These are phyloP conservation scores for Hirtodrosophila trivittata DNA, from an alignment of 2,888 invertebrate genomes.

Conservation along the genomic window DNA sequence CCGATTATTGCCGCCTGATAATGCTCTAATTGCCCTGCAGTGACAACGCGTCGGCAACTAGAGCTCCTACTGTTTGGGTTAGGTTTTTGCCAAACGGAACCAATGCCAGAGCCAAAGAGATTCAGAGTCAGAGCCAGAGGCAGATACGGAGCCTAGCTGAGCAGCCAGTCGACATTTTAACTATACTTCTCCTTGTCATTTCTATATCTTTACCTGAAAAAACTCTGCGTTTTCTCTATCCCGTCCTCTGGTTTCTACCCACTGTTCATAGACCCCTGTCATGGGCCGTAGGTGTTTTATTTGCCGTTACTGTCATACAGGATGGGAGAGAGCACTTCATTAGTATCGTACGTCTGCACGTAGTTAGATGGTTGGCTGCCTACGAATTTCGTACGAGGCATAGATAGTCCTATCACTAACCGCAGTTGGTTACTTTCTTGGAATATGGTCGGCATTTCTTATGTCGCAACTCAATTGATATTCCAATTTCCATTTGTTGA, in stretches of 20 bases:
- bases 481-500: conserved; percentile 36
- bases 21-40: conserved; percentile 76
- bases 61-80: conserved; percentile 75
- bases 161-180: conserved; percentile 9
- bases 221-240: conserved; percentile 38
- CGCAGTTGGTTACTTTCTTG: conserved; percentile 74
- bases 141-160: conserved; percentile 3
- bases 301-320: conserved; percentile 41
- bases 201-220: conserved; percentile 17
- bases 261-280: conserved; percentile 8
- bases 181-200: no score
- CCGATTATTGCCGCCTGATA: conserved; percentile 79
- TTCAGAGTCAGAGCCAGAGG: neutral
- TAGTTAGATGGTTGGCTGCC: conserved; percentile 25
- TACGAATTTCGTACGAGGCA: conserved; percentile 2
- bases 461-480: conserved; percentile 53
- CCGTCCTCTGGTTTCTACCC: neutral
- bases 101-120: neutral
- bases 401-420: conserved; percentile 55
- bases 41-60: conserved; percentile 46
- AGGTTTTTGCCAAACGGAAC: conserved; percentile 7
- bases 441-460: conserved; percentile 55
- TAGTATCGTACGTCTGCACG: conserved; percentile 60
- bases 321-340: conserved; percentile 66
- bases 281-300: conserved; percentile 70